Base-by-base conservation (phyloP, 2,888 invertebrate species). In the Eurytoma adleriae region DNA sequence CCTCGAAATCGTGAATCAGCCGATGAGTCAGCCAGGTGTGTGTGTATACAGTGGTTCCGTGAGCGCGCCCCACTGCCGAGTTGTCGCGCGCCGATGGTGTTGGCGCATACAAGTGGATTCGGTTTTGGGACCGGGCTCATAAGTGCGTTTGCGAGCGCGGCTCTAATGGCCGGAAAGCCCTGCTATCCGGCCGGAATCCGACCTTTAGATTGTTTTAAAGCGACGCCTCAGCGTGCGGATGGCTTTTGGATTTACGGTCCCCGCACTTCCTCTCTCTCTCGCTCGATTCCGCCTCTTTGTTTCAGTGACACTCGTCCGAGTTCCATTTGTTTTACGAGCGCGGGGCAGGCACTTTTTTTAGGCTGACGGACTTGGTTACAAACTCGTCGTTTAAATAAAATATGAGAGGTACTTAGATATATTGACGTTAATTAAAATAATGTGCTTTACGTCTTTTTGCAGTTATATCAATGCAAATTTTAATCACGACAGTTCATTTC, bases 161-260 rank as follows among this genome's bases (percentile, higher is more conserved):
- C 20, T 70, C 52, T 72, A 72, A 72, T 72, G 71, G 27, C 71
- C 71, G 71, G 71, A 72, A 72, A n/a, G 61, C 71, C n/a, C 71
- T 72, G 1, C 40, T 67, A 50, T 48, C 62, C 61, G 40, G 52
- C 70, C 70, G 70, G 70, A 71, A 71, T 71, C 24, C 70, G 70
- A 50, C 52, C 71, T 72, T 72, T 72, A 72, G 61, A 72, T 72
- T 72, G 71, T 72, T 72, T 72, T 72, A 61, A 72, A 72, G n/a
- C 61, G 52, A 56, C 64, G 20, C 14, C 10, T 56, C 24, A 24
- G 13, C 18, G 20, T 5, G 7, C 5, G 5, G 59, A 0, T 40
- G 64, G 48, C 40, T 64, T 64, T 64, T 48, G 64, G 64, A 64
- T 48, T 64, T 48, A 64, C 40, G n/a, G 40, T 40, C 3, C 4